Conservation (phyloP, 2,888 invertebrate genomes). For the Platycheirus albimanus region DNA sequence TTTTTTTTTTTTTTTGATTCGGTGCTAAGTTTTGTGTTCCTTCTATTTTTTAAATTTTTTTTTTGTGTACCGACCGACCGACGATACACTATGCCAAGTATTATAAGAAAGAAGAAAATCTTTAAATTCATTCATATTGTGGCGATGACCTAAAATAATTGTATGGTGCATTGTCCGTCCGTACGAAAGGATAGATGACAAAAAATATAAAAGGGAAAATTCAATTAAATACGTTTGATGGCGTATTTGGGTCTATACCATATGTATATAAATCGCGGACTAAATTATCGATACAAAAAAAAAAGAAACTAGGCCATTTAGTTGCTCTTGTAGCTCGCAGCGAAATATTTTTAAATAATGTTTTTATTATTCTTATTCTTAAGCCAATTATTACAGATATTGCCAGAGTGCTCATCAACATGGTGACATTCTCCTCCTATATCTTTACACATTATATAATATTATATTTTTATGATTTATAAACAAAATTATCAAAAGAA, state of each 20-base stretch:
- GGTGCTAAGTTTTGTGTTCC: constrained; percentile 32
- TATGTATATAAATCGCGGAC: constrained; percentile 60
- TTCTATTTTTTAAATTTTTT: constrained; percentile 10
- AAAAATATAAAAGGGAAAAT: constrained; percentile 26
- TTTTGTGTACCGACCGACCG: not conserved
- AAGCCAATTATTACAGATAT: constrained; percentile 65
- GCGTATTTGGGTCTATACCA: constrained; percentile 57
- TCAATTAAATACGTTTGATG: constrained; percentile 10
- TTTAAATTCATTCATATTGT: constrained; percentile 77
- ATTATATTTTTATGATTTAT: constrained; percentile 51
- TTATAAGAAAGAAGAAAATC: constrained; percentile 61
- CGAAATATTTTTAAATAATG: constrained; percentile 33
- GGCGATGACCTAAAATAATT: constrained; percentile 48
- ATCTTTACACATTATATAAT: not conserved
- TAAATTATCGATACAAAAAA: constrained; percentile 46
- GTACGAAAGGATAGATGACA: constrained; percentile 31
- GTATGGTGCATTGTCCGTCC: constrained; percentile 50
- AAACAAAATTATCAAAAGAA: constrained; percentile 46
- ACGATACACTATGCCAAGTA: constrained; percentile 27
- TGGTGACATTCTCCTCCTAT: constrained; percentile 56
- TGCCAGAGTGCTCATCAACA: constrained; percentile 34
- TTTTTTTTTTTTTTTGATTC: constrained; percentile 12
- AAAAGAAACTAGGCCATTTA: constrained; percentile 39
- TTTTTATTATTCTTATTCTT: constrained; percentile 52
- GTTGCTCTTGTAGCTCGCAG: constrained; percentile 35